Conservation (phyloP, 2,797 vertebrate genomes). For the Xenops minutus region DNA sequence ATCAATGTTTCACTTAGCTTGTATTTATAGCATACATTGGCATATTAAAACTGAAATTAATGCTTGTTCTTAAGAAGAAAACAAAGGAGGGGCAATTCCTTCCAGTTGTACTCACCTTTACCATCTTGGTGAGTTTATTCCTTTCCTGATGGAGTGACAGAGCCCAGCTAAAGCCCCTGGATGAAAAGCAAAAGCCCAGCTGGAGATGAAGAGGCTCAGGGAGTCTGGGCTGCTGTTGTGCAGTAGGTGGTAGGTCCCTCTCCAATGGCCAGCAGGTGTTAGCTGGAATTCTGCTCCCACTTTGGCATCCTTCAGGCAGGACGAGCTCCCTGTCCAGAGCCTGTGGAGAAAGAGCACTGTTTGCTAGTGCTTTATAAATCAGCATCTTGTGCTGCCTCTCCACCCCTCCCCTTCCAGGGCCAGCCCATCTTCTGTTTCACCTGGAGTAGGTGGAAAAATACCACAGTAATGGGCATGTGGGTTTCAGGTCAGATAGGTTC, state of each 20-base stretch:
- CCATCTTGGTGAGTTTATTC: constrained; percentile 30
- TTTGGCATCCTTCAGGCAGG: constrained; percentile 64
- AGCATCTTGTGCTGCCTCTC: constrained; percentile 59
- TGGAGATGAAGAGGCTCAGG: neutral
- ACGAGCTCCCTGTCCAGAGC: constrained; percentile 33
- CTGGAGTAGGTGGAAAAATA: constrained; percentile 72
- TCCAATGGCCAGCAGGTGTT: constrained; percentile 42
- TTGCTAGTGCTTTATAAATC: constrained; percentile 66
- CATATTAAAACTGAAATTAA: neutral
- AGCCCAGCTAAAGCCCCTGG: neutral
- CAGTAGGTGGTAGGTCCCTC: neutral
- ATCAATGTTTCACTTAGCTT: neutral
- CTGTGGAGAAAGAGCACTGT: constrained; percentile 25
- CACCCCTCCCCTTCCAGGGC: constrained; percentile 64
- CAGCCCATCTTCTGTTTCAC: constrained; percentile 67
- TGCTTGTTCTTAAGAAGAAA: neutral
- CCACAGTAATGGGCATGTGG: constrained; percentile 64
- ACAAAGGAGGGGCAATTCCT: neutral
- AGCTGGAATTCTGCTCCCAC: constrained; percentile 59
- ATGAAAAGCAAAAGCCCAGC: neutral
- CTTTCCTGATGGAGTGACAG: neutral
- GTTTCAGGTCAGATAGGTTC: constrained; percentile 72
- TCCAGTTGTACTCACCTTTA: constrained; percentile 54
- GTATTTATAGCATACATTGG: rapidly evolving
- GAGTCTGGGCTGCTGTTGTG: neutral